Base-by-base conservation (phyloP, 1,140 invertebrate species). In the Pseudobourletiella spinata region DNA sequence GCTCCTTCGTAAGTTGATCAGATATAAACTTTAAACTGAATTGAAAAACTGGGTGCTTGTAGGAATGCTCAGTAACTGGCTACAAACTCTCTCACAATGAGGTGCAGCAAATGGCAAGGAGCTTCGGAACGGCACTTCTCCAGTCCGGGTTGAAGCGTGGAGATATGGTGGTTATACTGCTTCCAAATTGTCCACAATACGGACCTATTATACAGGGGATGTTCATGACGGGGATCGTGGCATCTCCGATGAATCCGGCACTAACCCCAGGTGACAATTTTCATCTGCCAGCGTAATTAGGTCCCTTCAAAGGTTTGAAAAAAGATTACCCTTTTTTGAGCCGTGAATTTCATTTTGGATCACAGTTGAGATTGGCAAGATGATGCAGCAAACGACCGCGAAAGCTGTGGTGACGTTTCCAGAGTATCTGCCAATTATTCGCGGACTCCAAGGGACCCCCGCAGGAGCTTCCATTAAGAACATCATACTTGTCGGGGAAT, bases 351-450 rank as follows among this genome's bases (percentile, higher is more conserved):
- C n/a, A 11, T 39, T 39, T 39, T 39, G 14, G 11, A 42, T 42
- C 22, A 15, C 24, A 48, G 46, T 22, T 6, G 46, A 48, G 22
- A n/a, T 48, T 11, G 8, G 6, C 16, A 8, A n/a, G 22, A 6
- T 48, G 18, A 67, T 93, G 35, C 72, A 76, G 57, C 77, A 83
- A 60, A 82, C 82, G 2, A 76, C 80, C 6, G 80, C 82, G 14
- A 86, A 84, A 73, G 81, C 81, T 4, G 74, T 91, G 3, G 79
- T 92, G 16, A 82, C 86, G 6, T 79, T 81, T 1, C 76, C 79
- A 15, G 71, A 78, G 70, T 77, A 85, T 11, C 75, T 86, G 63
- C 81, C 82, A 15, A 73, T 81, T 15, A 80, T 84, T 0, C 69
- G 77, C 44, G n/a, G 6, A 4, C 4, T 32, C 4, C 30, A 56